Percentiles rank a stretch among this genome's conserved stretches.
These are phyloP conservation scores for Coturnix japonica DNA, from an alignment of 2,113 vertebrate genomes.

Conservation along the genomic window DNA sequence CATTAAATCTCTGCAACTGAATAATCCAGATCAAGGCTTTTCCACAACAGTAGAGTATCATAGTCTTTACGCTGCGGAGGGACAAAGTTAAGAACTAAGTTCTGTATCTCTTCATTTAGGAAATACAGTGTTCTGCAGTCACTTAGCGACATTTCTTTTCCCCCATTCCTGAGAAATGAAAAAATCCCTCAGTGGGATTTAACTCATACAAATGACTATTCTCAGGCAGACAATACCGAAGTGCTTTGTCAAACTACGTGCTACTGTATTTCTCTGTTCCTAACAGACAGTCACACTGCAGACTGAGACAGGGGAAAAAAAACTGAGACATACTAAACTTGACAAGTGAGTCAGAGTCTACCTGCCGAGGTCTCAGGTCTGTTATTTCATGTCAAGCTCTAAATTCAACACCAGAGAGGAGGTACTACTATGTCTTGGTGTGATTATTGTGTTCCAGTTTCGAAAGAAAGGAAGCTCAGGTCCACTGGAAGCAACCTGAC, in stretches of 20 bases:
- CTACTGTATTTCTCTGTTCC: background rate
- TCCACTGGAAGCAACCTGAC: background rate
- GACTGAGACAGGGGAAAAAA: background rate
- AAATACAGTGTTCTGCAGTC: background rate
- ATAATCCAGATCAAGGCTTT: background rate
- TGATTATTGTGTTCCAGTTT: background rate
- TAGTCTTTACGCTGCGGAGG: background rate
- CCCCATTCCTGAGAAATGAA: background rate
- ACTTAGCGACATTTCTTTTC: background rate
- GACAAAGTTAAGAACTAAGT: background rate
- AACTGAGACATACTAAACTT: background rate
- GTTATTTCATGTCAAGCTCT: background rate
- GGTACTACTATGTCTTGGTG: background rate
- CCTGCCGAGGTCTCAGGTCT: background rate
- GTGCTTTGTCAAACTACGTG: background rate
- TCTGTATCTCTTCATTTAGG: background rate
- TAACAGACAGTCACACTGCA: background rate
- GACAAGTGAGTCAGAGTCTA: slow-evolving; percentile 14
- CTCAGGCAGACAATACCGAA: background rate
- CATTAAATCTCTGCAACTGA: background rate
- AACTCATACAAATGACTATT: background rate
- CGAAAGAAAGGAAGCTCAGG: background rate
- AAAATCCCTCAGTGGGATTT: background rate
- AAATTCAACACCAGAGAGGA: background rate
- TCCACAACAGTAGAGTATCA: background rate